These are phyloP conservation scores for Bolinopsis microptera DNA, from an alignment of 37 sponge, comb jelly and placozoan genomes.

Conservation along the genomic window DNA sequence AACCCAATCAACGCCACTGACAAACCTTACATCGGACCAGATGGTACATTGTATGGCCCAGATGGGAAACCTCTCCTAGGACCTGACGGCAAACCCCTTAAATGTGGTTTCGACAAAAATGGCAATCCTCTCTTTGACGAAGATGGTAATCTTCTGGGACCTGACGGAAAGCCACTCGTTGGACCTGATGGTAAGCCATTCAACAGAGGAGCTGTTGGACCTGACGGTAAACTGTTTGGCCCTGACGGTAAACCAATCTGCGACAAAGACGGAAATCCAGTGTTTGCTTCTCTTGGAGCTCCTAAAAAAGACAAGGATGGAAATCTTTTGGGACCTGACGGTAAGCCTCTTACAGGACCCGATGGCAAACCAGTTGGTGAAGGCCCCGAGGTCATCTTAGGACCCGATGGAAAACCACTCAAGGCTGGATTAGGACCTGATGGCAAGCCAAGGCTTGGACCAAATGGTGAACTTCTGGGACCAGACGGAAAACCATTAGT, in stretches of 20 bases:
- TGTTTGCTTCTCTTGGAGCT: slow-evolving; percentile 35
- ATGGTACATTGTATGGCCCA: slow-evolving; percentile 60
- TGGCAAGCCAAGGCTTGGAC: slow-evolving; percentile 54
- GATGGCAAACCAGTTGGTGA: slow-evolving; percentile 35
- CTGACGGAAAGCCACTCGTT: slow-evolving; percentile 55
- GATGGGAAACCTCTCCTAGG: slow-evolving; percentile 57
- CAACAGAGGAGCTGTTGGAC: slow-evolving; percentile 45
- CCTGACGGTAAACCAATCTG: slow-evolving; percentile 45
- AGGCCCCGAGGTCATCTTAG: slow-evolving; percentile 1
- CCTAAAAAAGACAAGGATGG: slow-evolving; percentile 39
- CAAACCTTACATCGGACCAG: slow-evolving; percentile 61
- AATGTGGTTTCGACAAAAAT: slow-evolving; percentile 29
- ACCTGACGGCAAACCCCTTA: slow-evolving; percentile 60
- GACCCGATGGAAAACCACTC: slow-evolving; percentile 64
- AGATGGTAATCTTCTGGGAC: slow-evolving; percentile 39
- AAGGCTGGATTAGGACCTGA: slow-evolving; percentile 60
- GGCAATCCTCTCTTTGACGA: slow-evolving; percentile 42
- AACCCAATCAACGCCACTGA: not conserved
- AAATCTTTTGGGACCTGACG: slow-evolving; percentile 48
- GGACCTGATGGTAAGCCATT: slow-evolving; percentile 64
- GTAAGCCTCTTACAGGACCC: slow-evolving; percentile 28
- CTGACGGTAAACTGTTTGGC: slow-evolving; percentile 46
- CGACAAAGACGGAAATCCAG: slow-evolving; percentile 39
- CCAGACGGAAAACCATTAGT: slow-evolving; percentile 26
- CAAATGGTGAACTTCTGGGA: slow-evolving; percentile 57